Percentiles rank a stretch among this genome's conserved stretches.
Conservation (phyloP, 2,797 vertebrate genomes). For the Lophius americanus region DNA sequence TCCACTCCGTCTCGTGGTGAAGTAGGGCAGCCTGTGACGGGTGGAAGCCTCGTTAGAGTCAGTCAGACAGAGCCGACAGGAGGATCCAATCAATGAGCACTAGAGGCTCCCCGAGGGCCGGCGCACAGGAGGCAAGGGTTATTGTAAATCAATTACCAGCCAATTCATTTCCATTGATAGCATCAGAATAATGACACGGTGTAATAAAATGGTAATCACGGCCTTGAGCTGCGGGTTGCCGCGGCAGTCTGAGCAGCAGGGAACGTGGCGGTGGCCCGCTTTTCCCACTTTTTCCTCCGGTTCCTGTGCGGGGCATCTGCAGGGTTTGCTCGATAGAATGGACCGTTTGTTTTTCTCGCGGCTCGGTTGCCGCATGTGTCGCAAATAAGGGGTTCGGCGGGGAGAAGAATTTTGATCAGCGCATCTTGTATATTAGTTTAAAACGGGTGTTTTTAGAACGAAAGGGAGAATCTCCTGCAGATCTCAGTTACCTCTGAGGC, state of each 20-base stretch:
- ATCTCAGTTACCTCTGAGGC: no score
- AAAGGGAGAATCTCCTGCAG: no score
- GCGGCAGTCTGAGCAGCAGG: conserved; percentile 40
- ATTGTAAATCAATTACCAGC: conserved; percentile 76
- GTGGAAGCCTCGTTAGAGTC: conserved; percentile 50
- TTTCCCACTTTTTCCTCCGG: conserved; percentile 45
- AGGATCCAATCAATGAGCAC: conserved; percentile 69
- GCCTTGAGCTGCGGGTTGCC: conserved; percentile 49
- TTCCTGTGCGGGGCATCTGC: conserved; percentile 23
- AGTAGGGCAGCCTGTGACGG: conserved; percentile 14
- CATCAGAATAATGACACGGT: conserved; percentile 72
- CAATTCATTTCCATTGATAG: conserved; percentile 81
- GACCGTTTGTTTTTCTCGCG: conserved; percentile 44
- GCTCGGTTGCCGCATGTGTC: background rate
- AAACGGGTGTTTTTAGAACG: no score
- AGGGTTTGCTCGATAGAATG: conserved; percentile 13
- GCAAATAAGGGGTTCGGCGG: no score
- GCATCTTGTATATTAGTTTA: no score
- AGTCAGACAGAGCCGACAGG: conserved; percentile 46
- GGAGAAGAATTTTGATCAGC: no score
- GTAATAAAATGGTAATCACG: conserved; percentile 74
- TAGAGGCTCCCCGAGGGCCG: conserved; percentile 58
- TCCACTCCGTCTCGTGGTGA: conserved; percentile 21
- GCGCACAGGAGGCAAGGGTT: conserved; percentile 41
- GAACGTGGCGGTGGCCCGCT: conserved; percentile 45